These are phyloP conservation scores for Neotoxoptera formosana DNA, from an alignment of 1,140 invertebrate genomes.

Conservation along the genomic window DNA sequence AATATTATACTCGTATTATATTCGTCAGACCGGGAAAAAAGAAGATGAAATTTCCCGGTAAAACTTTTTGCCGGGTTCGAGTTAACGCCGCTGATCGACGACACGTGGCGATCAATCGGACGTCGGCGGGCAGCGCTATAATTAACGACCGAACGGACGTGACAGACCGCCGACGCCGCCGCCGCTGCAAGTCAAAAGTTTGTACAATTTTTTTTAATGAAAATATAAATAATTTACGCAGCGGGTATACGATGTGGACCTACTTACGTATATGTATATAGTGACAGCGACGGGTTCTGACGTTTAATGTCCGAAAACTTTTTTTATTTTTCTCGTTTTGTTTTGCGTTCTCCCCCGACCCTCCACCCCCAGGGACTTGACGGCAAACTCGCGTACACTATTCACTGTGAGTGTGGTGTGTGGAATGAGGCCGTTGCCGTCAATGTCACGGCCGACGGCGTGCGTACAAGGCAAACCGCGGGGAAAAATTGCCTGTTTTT, in stretches of 20 bases:
- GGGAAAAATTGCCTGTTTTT: constrained; percentile 57
- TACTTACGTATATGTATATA: background rate
- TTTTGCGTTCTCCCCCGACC: background rate
- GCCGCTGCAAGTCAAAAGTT: constrained; percentile 5
- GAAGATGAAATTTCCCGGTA: background rate
- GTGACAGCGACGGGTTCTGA: constrained; percentile 6
- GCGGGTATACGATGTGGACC: background rate
- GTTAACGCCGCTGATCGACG: background rate
- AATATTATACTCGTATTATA: background rate
- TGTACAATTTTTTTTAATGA: background rate
- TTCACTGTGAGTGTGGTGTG: background rate
- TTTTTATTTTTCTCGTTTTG: background rate
- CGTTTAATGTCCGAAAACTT: constrained; percentile 47
- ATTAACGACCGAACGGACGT: background rate
- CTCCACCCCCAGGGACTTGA: background rate
- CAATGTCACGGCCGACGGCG: constrained; percentile 39
- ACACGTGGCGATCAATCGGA: background rate
- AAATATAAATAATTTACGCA: background rate
- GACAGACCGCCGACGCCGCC: background rate
- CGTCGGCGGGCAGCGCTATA: background rate
- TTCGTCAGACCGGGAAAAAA: background rate
- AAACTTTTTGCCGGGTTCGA: background rate
- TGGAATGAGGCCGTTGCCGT: background rate
- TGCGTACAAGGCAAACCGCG: background rate
- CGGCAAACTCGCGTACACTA: background rate